phyloP scores from a whole-genome alignment of 1,140 invertebrate genomes.

The Mizuhopecten yessoensis region DNA sequence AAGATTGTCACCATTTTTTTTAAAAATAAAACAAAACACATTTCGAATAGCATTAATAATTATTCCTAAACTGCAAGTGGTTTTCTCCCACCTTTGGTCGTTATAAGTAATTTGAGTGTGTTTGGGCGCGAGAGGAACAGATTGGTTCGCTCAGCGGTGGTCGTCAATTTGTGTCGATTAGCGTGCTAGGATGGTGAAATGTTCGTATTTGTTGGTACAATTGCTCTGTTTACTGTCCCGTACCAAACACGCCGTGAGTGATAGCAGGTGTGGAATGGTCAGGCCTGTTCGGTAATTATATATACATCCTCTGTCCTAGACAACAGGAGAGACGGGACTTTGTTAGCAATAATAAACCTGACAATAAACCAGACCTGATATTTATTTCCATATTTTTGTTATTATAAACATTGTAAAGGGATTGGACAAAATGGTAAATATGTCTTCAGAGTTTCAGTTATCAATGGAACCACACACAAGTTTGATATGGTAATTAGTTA shows the following conservation, averaged over 20 bases:
- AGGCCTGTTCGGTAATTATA: neutral
- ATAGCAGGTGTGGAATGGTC: neutral
- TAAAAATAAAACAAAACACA: no score
- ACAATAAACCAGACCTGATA: neutral
- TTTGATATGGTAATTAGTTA: no score
- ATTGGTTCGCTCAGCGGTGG: neutral
- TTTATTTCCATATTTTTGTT: no score
- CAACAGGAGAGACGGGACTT: neutral
- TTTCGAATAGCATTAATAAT: neutral
- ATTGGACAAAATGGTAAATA: no score
- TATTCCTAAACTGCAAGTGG: no score
- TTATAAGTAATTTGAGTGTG: neutral
- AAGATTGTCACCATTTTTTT: neutral
- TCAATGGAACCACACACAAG: no score
- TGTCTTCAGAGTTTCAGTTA: no score
- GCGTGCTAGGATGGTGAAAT: neutral
- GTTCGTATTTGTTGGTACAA: slow-evolving; percentile 17
- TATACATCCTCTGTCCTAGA: slow-evolving; percentile 6
- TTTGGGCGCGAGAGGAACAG: neutral
- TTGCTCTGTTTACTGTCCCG: neutral
- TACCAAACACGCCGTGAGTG: neutral
- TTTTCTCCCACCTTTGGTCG: no score
- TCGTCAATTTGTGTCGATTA: neutral
- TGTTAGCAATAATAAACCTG: neutral
- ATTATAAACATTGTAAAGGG: no score